These are phyloP conservation scores for Pyrrhia umbra DNA, from an alignment of 2,888 invertebrate species.

Conservation along the genomic window DNA sequence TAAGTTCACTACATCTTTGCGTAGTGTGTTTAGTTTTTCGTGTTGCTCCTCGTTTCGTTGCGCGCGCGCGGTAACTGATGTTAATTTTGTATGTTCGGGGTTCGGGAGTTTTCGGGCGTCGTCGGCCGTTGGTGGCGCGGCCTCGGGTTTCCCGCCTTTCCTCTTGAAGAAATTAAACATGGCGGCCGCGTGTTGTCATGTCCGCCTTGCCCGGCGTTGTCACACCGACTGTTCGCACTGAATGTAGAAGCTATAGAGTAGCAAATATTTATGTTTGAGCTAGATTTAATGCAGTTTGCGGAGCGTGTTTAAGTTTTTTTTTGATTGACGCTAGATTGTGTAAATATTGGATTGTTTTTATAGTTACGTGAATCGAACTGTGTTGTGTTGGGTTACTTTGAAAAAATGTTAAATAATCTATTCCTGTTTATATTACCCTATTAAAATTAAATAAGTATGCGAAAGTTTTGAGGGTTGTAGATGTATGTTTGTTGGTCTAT, in stretches of 20 bases:
- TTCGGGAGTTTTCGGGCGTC: conserved; percentile 73
- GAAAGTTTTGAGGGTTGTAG: no score
- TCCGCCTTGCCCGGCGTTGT: conserved; percentile 71
- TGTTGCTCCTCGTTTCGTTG: conserved; percentile 64
- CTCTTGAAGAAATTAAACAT: conserved; percentile 89
- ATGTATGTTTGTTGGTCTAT: no score
- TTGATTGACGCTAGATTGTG: conserved; percentile 7
- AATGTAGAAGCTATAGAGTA: conserved; percentile 28
- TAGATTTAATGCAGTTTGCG: conserved; percentile 47
- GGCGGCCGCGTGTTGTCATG: conserved; percentile 73
- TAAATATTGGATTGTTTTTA: conserved; percentile 14
- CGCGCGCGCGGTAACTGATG: conserved; percentile 79
- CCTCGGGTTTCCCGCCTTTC: conserved; percentile 84
- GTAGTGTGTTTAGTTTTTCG: conserved; percentile 74
- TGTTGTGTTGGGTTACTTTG: neutral
- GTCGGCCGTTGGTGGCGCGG: conserved; percentile 70
- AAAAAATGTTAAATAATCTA: no score
- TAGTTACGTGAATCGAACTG: neutral
- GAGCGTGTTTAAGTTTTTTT: conserved; percentile 28
- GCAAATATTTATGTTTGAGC: conserved; percentile 9
- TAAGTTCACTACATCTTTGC: conserved; percentile 87
- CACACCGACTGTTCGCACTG: conserved; percentile 69
- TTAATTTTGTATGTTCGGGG: conserved; percentile 64
- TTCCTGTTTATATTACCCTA: no score
- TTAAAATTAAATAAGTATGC: no score